Percentiles rank a stretch among this genome's conserved stretches.
These are phyloP conservation scores for Sphaerophoria taeniata DNA, from an alignment of 2,888 invertebrate genomes.

Conservation along the genomic window DNA sequence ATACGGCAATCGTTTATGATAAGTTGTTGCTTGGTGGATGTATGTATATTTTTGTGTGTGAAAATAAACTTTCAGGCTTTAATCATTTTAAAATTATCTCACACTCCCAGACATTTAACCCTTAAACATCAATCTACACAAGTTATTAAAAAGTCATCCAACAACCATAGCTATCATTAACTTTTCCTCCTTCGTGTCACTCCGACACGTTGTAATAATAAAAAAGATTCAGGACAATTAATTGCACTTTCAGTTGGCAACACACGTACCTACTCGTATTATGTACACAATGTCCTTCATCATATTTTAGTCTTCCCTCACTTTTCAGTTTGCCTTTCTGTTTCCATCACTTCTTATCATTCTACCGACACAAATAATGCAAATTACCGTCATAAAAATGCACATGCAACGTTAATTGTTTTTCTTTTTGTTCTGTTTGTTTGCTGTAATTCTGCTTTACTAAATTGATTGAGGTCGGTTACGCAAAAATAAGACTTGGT, in stretches of 20 bases:
- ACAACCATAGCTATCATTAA: slow-evolving; percentile 30
- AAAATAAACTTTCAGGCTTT: too few species aligned
- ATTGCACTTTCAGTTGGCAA: slow-evolving; percentile 48
- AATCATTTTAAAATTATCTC: not conserved
- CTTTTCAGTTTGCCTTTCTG: not conserved
- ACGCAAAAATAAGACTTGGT: slow-evolving; percentile 15
- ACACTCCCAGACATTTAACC: not conserved
- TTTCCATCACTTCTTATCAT: slow-evolving; percentile 41
- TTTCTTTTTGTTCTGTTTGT: slow-evolving; percentile 8
- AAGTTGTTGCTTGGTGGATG: too few species aligned
- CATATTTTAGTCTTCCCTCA: not conserved
- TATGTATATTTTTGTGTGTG: too few species aligned
- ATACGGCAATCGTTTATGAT: too few species aligned
- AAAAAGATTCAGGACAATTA: slow-evolving; percentile 37
- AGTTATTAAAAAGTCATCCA: slow-evolving; percentile 31
- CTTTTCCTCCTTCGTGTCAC: not conserved
- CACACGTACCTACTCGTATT: not conserved
- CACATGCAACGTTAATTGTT: slow-evolving; percentile 27
- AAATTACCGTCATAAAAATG: slow-evolving; percentile 66
- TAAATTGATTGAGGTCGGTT: slow-evolving; percentile 46
- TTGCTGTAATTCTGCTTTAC: slow-evolving; percentile 45
- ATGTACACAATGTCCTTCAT: not conserved
- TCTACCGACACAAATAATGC: slow-evolving; percentile 59
- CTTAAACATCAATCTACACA: slow-evolving; percentile 9
- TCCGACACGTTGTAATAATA: not conserved